Conservation (phyloP, 2,888 invertebrate genomes). For the Thecophora atra region DNA sequence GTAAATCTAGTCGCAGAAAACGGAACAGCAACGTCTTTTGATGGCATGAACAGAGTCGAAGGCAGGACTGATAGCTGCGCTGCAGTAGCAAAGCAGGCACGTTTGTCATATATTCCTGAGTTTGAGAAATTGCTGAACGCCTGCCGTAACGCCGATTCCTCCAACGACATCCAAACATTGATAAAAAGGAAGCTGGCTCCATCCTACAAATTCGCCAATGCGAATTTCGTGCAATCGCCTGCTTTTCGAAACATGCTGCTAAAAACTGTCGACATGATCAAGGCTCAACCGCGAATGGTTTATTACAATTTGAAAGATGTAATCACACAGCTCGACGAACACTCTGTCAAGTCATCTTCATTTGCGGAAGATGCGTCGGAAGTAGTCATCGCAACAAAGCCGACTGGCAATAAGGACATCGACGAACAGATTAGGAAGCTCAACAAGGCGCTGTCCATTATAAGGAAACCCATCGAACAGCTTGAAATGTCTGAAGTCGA, state of each 20-base stretch:
- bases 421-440: slow-evolving; percentile 69
- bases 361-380: slow-evolving; percentile 47
- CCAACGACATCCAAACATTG: slow-evolving; percentile 71
- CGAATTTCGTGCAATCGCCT: slow-evolving; percentile 70
- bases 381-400: slow-evolving; percentile 24
- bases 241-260: slow-evolving; percentile 70
- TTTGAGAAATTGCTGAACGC: slow-evolving; percentile 56
- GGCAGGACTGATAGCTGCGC: not conserved
- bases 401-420: slow-evolving; percentile 65
- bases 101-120: slow-evolving; percentile 51
- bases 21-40: slow-evolving; percentile 22
- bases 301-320: slow-evolving; percentile 71
- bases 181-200: slow-evolving; percentile 70
- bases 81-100: not conserved
- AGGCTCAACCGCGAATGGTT: slow-evolving; percentile 68
- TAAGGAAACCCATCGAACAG: slow-evolving; percentile 74
- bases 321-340: slow-evolving; percentile 71
- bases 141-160: slow-evolving; percentile 60
- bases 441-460: slow-evolving; percentile 71
- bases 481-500: slow-evolving; percentile 79
- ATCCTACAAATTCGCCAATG: slow-evolving; percentile 71
- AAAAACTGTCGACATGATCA: slow-evolving; percentile 69
- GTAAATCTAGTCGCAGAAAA: slow-evolving; percentile 18
- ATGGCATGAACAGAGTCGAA: slow-evolving; percentile 7
- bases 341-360: slow-evolving; percentile 64